A percentile compares a stretch with the other conserved stretches of the same genome.
Evolutionary conservation across 2,888 invertebrate genomes (phyloP).

Genomic region (Diarsia rubi): DNA sequence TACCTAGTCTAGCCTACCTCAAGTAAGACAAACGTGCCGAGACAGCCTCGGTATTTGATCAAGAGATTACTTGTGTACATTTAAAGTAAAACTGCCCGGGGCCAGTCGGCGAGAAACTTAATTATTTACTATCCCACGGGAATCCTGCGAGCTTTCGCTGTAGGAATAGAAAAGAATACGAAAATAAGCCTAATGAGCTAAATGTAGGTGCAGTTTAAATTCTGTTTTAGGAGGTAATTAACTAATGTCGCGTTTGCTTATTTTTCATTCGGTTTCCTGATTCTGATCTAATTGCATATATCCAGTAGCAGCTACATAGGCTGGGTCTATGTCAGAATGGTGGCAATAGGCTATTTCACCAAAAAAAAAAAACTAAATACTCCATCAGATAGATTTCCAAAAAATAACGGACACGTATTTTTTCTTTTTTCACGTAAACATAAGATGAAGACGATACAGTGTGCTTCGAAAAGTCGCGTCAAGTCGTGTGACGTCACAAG

Average conservation of each 20-base stretch:
- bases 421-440: too few relatives aligned
- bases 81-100: slow-evolving; percentile 24
- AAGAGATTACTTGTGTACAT: slow-evolving; percentile 36
- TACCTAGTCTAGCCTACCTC: neutral
- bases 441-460: too few relatives aligned
- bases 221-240: neutral
- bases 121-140: slow-evolving; percentile 54
- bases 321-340: neutral
- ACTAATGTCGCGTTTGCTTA: neutral
- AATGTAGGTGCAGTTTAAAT: neutral
- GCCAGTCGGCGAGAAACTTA: slow-evolving; percentile 27
- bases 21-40: slow-evolving; percentile 11
- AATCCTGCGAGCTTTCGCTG: slow-evolving; percentile 3
- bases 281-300: neutral
- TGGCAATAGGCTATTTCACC: too few relatives aligned
- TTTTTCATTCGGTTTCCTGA: too few relatives aligned
- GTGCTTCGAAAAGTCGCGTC: too few relatives aligned
- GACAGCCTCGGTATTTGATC: slow-evolving; percentile 25
- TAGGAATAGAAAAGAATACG: slow-evolving; percentile 17
- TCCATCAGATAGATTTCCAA: too few relatives aligned
- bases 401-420: too few relatives aligned
- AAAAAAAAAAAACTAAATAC: too few relatives aligned
- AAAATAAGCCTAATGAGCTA: slow-evolving; percentile 8
- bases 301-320: neutral
- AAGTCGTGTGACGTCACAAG: too few relatives aligned